Evolutionary conservation across 2,113 vertebrate species (phyloP), one percentile per base, ranked within the genome.

Genomic region (Leptobrachium leishanense): DNA sequence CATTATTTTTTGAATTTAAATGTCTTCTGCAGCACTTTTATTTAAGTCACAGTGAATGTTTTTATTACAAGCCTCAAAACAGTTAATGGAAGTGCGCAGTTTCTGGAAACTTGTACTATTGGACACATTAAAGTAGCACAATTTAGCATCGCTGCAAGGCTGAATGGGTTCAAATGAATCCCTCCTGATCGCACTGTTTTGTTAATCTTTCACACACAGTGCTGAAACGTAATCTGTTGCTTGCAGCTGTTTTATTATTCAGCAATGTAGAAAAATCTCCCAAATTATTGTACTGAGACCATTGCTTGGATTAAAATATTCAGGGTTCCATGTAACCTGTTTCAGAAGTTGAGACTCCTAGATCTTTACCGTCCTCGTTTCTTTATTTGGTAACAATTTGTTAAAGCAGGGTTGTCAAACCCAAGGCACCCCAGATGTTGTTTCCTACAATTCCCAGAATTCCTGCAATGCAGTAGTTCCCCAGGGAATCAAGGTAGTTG

Each of bases 161-260:
- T 84, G 65, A 75, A 65, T 78, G 76, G 74, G 55, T 70, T 53
- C 55, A 55, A 59, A 43, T 79, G 65, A 75, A 57, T 68, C 83
- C 72, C 13, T 82, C 50, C 77, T 77, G 69, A 59, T 59, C 39
- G 64, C 42, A 57, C 72, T 10, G n/a, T 77, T 82, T 43, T 80
- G 10, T 78, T 84, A 76, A 80, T 83, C 80, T 69, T 74, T 82
- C 75, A 72, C 68, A 82, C 3, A 79, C 70, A 59, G 72, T 76
- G 8, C 13, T 31, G 59, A 77, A 76, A 43, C 67, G 74, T 82
- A 55, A 82, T 71, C 75, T 71, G 65, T 76, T 76, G 63, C 74
- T 66, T 62, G 74, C 31, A 43, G 74, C 74, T 67, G 53, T 77
- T 82, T 77, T 63, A 59, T 73, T 76, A 39, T 77, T 44, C 39